phyloP scores from a whole-genome alignment of 2,113 vertebrate genomes.

The Amphiprion ocellaris region DNA sequence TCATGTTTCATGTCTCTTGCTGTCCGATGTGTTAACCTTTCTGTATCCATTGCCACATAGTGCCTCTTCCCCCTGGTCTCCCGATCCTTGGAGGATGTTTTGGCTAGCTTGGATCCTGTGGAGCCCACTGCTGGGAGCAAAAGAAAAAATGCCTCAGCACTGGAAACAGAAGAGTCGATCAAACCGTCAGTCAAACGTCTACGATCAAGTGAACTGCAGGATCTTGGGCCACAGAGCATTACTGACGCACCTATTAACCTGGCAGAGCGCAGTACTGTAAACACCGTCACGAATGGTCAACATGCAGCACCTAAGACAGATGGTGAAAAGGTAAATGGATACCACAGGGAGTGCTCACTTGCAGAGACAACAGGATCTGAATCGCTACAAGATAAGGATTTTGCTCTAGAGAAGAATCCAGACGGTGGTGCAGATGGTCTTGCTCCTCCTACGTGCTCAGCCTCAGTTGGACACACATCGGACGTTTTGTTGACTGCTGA shows the following conservation, averaged over 20 bases:
- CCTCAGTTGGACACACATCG: conserved; percentile 10
- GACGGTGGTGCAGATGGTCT: background rate
- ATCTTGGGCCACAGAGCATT: background rate
- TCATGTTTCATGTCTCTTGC: background rate
- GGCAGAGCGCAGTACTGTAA: background rate
- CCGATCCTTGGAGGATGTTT: conserved; percentile 87
- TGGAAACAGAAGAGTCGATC: conserved; percentile 51
- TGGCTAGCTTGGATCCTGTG: conserved; percentile 80
- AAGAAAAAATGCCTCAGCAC: conserved; percentile 74
- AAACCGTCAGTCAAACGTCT: conserved; percentile 72
- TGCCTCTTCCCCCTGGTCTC: conserved; percentile 96
- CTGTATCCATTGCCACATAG: conserved; percentile 72
- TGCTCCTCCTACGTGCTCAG: background rate
- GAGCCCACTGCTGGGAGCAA: conserved; percentile 75
- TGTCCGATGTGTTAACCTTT: background rate
- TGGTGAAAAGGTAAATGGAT: conserved; percentile 19
- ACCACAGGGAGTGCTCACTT: background rate
- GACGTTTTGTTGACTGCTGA: background rate
- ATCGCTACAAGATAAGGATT: background rate
- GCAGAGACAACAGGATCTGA: conserved; percentile 5
- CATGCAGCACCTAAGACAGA: conserved; percentile 5
- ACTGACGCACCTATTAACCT: background rate
- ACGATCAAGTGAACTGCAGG: conserved; percentile 45
- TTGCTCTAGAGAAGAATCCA: background rate
- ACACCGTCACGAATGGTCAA: conserved; percentile 9